A percentile compares a stretch with the other conserved stretches of the same genome.
Evolutionary conservation across 2,797 vertebrate genomes (phyloP).

Genomic region (Arremon brunneinucha): DNA sequence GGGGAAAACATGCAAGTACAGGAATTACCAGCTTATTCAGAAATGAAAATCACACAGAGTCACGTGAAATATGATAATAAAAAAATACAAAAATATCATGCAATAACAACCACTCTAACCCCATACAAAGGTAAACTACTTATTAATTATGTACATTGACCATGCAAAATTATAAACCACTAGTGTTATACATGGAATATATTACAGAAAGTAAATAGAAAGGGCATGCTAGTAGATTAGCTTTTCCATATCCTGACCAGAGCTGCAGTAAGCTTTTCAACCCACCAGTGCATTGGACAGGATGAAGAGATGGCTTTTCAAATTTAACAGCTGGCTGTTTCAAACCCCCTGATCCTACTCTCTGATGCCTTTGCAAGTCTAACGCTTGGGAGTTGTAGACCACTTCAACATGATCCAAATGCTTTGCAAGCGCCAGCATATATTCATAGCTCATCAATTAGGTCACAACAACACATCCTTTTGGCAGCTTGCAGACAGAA

Average conservation of each 20-base stretch:
- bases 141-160: constrained; percentile 39
- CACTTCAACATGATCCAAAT: neutral
- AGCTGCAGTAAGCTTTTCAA: constrained; percentile 66
- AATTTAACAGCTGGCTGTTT: neutral
- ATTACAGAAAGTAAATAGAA: constrained; percentile 36
- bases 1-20: constrained; percentile 70
- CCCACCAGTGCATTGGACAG: constrained; percentile 19
- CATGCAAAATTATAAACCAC: constrained; percentile 16
- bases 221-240: constrained; percentile 17
- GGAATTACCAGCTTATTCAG: constrained; percentile 52
- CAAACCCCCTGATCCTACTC: neutral
- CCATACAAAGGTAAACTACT: constrained; percentile 34
- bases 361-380: neutral
- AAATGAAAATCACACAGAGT: constrained; percentile 48
- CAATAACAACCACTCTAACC: constrained; percentile 41
- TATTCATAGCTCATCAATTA: neutral
- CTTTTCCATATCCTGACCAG: constrained; percentile 58
- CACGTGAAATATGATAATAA: constrained; percentile 43
- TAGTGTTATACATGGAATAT: constrained; percentile 13
- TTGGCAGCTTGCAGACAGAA: constrained; percentile 3
- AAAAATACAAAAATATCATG: constrained; percentile 58
- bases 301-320: neutral
- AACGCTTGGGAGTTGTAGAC: neutral
- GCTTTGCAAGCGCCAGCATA: neutral
- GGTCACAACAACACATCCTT: neutral